Percentiles rank a stretch among this genome's conserved stretches.
Conservation (phyloP, 2,888 invertebrate species). For the Peribatodes rhomboidaria region DNA sequence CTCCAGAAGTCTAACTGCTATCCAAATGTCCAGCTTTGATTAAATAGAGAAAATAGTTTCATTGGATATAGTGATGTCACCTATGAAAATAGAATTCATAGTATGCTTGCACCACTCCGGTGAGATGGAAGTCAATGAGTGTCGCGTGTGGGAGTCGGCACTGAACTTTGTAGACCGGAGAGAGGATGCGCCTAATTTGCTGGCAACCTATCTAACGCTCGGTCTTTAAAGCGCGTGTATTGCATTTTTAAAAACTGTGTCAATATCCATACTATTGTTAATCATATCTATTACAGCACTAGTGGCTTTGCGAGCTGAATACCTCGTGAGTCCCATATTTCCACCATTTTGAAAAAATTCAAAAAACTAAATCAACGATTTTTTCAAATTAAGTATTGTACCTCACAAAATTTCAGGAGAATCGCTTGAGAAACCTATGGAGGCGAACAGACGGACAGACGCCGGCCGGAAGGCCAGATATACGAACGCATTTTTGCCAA, state of each 20-base stretch:
- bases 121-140: constrained; percentile 72
- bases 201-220: constrained; percentile 52
- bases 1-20: not conserved
- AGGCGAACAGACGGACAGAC: too few relatives aligned
- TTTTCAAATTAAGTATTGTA: too few relatives aligned
- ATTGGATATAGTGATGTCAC: constrained; percentile 54
- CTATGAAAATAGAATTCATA: constrained; percentile 65
- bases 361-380: too few relatives aligned
- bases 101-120: constrained; percentile 61
- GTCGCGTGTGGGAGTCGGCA: constrained; percentile 71
- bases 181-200: constrained; percentile 79
- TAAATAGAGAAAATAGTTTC: not conserved
- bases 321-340: too few relatives aligned
- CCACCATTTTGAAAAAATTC: too few relatives aligned
- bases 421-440: too few relatives aligned
- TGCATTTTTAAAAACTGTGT: constrained; percentile 1
- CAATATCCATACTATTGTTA: not conserved
- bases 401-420: too few relatives aligned
- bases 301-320: too few relatives aligned
- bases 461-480: too few relatives aligned
- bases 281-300: too few relatives aligned
- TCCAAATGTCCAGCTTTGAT: not conserved
- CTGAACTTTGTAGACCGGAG: constrained; percentile 71
- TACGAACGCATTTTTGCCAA: too few relatives aligned
- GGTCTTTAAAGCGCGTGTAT: constrained; percentile 9